phyloP scores from a whole-genome alignment of 1,140 invertebrate species.

The Ctenoplectra terminalis region DNA sequence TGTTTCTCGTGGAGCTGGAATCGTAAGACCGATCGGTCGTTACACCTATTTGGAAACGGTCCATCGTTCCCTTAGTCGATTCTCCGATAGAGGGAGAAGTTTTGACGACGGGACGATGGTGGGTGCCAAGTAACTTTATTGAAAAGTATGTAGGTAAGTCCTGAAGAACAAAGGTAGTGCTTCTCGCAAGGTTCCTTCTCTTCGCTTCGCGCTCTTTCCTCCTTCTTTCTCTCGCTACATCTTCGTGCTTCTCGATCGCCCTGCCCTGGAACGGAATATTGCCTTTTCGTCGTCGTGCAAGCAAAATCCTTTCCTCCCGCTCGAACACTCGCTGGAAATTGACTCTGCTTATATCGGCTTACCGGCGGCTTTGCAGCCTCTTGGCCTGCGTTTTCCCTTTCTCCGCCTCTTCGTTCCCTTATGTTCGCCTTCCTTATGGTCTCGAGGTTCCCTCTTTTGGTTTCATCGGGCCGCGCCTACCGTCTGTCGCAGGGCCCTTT shows the following conservation, averaged over 20 bases:
- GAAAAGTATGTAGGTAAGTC: constrained; percentile 70
- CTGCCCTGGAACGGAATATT: constrained; percentile 62
- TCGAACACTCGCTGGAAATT: constrained; percentile 70
- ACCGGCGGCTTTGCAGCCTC: constrained; percentile 63
- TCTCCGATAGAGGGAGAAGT: constrained; percentile 39
- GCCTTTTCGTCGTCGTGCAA: constrained; percentile 70
- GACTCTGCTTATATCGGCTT: constrained; percentile 72
- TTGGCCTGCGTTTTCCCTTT: constrained; percentile 52
- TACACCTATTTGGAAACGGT: constrained; percentile 27
- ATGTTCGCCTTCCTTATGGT: no score
- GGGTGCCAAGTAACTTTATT: constrained; percentile 69
- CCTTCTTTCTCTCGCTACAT: background rate
- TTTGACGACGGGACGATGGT: constrained; percentile 48
- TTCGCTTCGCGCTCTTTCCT: constrained; percentile 8
- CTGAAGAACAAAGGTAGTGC: constrained; percentile 58
- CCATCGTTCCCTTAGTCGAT: constrained; percentile 28
- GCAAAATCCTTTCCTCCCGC: constrained; percentile 68
- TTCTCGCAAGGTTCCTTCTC: constrained; percentile 32
- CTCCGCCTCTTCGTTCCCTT: background rate
- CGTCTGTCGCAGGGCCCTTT: constrained; percentile 58
- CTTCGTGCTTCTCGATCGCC: constrained; percentile 20
- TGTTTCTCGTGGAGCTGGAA: constrained; percentile 29
- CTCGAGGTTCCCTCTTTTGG: constrained; percentile 4
- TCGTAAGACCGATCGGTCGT: constrained; percentile 38
- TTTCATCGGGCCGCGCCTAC: constrained; percentile 47